Conservation (phyloP, 2,113 vertebrate species). For the Callithrix jacchus region DNA sequence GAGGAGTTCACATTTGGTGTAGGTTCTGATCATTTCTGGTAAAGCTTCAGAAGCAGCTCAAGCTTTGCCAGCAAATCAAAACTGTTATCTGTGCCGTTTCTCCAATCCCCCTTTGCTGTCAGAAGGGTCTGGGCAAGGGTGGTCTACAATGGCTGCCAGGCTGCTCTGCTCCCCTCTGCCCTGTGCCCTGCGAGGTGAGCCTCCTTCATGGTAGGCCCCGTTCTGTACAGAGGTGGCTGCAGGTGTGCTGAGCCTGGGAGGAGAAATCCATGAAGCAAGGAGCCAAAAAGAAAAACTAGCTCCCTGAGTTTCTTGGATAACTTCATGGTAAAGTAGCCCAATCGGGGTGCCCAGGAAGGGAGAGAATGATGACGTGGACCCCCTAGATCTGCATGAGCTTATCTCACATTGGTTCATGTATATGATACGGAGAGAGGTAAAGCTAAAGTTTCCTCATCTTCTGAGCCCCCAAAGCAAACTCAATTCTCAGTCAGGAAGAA, state of each 20-base stretch:
- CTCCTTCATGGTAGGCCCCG: neutral
- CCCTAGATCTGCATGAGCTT: neutral
- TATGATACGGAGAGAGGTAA: accelerated
- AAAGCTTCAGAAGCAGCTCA: neutral
- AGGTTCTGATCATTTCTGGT: neutral
- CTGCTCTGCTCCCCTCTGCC: neutral
- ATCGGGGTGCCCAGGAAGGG: neutral
- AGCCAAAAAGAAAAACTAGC: neutral
- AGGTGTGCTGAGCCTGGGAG: neutral
- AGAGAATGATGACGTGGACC: too few species aligned
- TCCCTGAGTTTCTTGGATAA: neutral
- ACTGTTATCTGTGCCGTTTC: neutral
- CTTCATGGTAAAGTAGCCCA: too few species aligned
- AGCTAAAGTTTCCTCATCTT: neutral
- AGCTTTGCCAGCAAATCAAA: neutral
- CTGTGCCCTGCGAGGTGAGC: too few species aligned
- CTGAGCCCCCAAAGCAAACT: neutral
- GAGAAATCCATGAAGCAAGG: neutral
- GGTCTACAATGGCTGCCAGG: neutral
- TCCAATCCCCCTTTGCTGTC: neutral
- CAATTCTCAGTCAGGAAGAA: neutral
- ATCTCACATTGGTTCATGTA: neutral
- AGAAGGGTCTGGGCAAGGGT: neutral
- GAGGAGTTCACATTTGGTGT: neutral
- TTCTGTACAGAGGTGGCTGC: neutral